Evolutionary conservation across 2,797 vertebrate species (phyloP).

Genomic region (Dicrostonyx torquatus): DNA sequence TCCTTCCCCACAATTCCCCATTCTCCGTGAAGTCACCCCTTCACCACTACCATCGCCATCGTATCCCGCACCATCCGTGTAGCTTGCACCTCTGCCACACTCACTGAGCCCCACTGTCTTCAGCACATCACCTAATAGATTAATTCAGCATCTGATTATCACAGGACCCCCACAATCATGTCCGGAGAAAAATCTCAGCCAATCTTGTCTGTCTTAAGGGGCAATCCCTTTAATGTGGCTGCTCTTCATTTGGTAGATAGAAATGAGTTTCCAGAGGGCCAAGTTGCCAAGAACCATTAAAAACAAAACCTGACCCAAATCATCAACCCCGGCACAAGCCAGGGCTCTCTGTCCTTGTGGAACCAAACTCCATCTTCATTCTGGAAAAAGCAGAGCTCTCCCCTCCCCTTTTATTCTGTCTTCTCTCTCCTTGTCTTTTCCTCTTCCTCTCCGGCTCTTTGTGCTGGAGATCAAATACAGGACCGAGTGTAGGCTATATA

Average conservation of each 20-base stretch:
- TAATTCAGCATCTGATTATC: background rate
- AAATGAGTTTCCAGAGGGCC: background rate
- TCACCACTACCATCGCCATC: rapidly evolving
- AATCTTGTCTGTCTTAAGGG: background rate
- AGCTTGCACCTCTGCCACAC: rapidly evolving
- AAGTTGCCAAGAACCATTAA: background rate
- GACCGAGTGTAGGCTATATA: background rate
- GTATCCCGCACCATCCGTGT: rapidly evolving
- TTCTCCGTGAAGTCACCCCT: background rate
- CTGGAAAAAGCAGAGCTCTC: background rate
- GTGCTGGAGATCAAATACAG: background rate
- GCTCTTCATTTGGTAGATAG: background rate
- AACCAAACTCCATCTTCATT: background rate
- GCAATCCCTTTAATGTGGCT: background rate
- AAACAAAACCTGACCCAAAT: background rate
- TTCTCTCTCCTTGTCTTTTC: background rate
- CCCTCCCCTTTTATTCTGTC: background rate
- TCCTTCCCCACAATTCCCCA: background rate
- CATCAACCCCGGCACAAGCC: background rate
- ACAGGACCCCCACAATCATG: background rate
- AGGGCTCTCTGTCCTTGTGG: background rate
- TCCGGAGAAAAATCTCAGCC: background rate
- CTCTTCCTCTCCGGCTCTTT: background rate
- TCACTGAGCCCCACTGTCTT: rapidly evolving
- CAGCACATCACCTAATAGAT: background rate